Conservation (phyloP, 2,797 vertebrate genomes). For the Smutsia gigantea region DNA sequence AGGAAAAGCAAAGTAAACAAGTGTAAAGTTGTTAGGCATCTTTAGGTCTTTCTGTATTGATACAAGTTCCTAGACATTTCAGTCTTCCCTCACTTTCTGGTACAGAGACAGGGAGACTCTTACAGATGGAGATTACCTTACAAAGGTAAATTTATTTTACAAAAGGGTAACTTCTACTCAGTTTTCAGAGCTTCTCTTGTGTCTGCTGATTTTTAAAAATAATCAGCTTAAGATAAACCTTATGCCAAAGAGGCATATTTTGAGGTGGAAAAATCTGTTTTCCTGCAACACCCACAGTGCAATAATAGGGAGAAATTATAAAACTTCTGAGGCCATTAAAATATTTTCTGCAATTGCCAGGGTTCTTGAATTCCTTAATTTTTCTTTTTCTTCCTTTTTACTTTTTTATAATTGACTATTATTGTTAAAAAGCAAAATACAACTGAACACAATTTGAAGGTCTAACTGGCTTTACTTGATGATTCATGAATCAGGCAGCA, state of each 20-base stretch:
- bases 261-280: neutral
- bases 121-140: neutral
- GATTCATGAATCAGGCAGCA: neutral
- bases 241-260: neutral
- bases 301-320: conserved; percentile 49
- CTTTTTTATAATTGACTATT: neutral
- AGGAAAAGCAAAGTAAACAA: neutral
- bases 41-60: neutral
- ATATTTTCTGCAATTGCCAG: neutral
- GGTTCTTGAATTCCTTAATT: neutral
- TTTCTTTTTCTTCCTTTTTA: too few species aligned
- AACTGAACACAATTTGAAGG: neutral
- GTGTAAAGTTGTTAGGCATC: neutral
- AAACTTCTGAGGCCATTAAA: conserved; percentile 2
- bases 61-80: neutral
- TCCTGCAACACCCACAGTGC: neutral
- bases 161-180: neutral
- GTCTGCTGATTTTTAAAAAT: neutral
- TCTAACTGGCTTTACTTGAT: neutral
- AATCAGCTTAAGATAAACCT: neutral
- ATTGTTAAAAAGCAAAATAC: neutral
- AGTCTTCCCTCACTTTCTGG: neutral
- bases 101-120: neutral
- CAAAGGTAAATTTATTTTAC: neutral
- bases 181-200: neutral